Base-by-base conservation (phyloP, 2,888 invertebrate genomes). In the Sipha maydis region DNA sequence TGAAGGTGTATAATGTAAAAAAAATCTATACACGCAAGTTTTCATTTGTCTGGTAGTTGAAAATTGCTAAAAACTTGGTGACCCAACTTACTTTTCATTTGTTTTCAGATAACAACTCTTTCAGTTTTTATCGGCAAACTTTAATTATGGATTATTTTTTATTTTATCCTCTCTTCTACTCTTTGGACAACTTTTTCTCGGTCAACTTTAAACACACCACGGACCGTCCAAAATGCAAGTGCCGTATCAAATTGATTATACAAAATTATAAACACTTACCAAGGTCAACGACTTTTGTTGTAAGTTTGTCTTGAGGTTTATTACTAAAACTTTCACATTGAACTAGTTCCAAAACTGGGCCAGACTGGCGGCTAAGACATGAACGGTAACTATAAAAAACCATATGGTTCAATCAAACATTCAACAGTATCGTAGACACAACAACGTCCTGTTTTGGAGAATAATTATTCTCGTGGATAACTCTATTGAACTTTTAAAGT, bases 211-310 rank as follows among this genome's bases (percentile, higher is more conserved):
- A 75, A 75, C 75, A 56, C 61, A 21, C 48, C 75, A 34, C 34
- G 86, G 78, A 88, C 82, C 75, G 34, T 71, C 88, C 88, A 19
- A 88, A 86, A 80, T 48, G 69, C 85, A 54, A 78, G 69, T 69
- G 56, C 88, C 67, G 61, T 82, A 82, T 82, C 88, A 82, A 88
- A 82, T 82, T 80, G 82, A 88, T 88, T 73, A 82, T 82, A 88
- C 88, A 88, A 88, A 88, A 88, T 88, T 88, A 88, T 88, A 88
- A 88, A 88, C 88, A 88, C 80, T 88, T 75, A 77, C 69, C 80
- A 88, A 88, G 88, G 88, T 88, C 88, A 88, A 88, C 88, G 88
- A 88, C 88, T 88, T 82, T 88, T 88, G 88, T 88, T 88, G 88
- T 88, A 82, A 88, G 88, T 88, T 88, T 82, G 61, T 88, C 80